A percentile compares a stretch with the other conserved stretches of the same genome.
These are phyloP conservation scores for Melolontha melolontha DNA, from an alignment of 2,888 invertebrate genomes.

Conservation along the genomic window DNA sequence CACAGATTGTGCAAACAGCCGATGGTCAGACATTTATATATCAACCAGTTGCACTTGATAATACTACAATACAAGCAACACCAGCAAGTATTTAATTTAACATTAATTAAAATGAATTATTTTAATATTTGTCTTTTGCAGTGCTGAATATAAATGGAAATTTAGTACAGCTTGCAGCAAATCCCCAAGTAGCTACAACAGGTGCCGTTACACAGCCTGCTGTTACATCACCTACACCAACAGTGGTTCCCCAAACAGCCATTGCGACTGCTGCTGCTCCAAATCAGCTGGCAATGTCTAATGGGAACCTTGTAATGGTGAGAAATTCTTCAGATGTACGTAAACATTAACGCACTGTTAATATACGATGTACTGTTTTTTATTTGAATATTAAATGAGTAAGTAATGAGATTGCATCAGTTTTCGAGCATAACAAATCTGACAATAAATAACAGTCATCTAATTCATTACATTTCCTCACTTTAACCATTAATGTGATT, in stretches of 20 bases:
- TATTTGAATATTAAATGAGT: conserved; percentile 16
- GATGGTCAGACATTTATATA: conserved; percentile 95
- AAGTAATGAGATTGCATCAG: background rate
- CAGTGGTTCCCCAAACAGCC: conserved; percentile 63
- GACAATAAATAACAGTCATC: background rate
- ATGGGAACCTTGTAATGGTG: conserved; percentile 84
- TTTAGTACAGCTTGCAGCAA: conserved; percentile 75
- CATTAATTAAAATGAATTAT: background rate
- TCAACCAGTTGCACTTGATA: conserved; percentile 78
- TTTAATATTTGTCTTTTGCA: conserved; percentile 61
- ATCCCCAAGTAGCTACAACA: conserved; percentile 53
- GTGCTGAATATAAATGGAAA: conserved; percentile 85
- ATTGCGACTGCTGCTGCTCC: conserved; percentile 66
- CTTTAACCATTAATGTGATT: no score
- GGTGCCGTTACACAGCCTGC: conserved; percentile 59
- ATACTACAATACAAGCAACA: conserved; percentile 69
- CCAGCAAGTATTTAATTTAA: conserved; percentile 65
- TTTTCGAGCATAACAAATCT: no score
- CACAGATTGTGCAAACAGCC: conserved; percentile 89
- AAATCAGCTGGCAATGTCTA: conserved; percentile 71
- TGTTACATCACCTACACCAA: conserved; percentile 60
- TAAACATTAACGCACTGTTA: conserved; percentile 45
- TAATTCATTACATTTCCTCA: conserved; percentile 23
- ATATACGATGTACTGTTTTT: conserved; percentile 31
- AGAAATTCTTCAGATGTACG: conserved; percentile 64